Percentiles rank a stretch among this genome's conserved stretches.
These are phyloP conservation scores for Dromas ardeola DNA, from an alignment of 2,113 vertebrate genomes.

Conservation along the genomic window DNA sequence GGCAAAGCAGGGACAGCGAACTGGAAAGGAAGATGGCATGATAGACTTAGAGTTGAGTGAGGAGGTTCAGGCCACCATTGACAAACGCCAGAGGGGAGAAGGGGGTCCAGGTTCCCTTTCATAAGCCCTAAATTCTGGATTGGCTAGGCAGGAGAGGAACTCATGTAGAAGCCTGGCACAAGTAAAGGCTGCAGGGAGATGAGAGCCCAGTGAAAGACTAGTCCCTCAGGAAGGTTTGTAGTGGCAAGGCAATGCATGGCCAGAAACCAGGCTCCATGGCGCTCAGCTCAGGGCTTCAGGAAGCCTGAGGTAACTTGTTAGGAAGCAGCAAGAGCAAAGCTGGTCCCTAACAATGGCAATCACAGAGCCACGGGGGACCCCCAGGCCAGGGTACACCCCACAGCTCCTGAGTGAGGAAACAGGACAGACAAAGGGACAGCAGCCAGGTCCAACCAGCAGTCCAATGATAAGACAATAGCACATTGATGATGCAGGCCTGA, in stretches of 20 bases:
- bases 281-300: background rate
- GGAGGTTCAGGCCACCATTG: background rate
- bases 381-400: background rate
- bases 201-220: too few species aligned
- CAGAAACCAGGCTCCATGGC: background rate
- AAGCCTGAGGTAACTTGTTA: background rate
- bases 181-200: background rate
- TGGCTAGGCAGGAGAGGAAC: background rate
- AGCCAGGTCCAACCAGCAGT: background rate
- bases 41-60: background rate
- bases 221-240: background rate
- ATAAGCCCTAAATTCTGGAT: background rate
- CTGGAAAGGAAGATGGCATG: background rate
- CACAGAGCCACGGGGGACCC: background rate
- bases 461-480: too few species aligned
- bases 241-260: background rate
- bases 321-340: background rate
- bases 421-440: background rate
- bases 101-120: background rate
- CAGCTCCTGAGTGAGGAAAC: background rate
- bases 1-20: background rate
- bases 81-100: background rate
- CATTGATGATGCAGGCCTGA: background rate
- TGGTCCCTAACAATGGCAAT: background rate
- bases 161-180: background rate